Evolutionary conservation across 2,888 invertebrate species (phyloP).

Genomic region (Phytoseiulus persimilis): DNA sequence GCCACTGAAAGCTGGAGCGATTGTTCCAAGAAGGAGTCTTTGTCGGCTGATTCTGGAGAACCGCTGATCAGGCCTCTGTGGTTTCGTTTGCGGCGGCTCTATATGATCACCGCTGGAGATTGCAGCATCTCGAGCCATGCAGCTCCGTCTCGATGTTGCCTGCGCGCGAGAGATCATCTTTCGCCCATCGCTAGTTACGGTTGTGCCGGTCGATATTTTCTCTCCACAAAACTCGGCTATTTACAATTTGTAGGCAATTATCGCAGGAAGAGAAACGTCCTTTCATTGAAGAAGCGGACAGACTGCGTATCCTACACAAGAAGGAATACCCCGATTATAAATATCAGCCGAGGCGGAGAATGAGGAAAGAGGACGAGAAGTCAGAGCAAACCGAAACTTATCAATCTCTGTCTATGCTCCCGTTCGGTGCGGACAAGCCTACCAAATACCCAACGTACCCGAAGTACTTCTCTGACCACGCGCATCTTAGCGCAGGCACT

Average conservation of each 20-base stretch:
- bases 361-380: conserved; percentile 10
- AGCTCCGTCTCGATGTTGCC: neutral
- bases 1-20: neutral
- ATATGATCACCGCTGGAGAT: neutral
- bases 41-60: neutral
- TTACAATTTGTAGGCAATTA: neutral
- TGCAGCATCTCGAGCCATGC: neutral
- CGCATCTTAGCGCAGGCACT: neutral
- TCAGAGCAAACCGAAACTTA: neutral
- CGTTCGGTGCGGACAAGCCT: neutral
- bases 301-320: conserved; percentile 82
- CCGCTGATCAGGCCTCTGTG: neutral
- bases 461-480: neutral
- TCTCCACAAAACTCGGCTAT: too few relatives aligned
- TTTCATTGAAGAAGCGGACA: conserved; percentile 59
- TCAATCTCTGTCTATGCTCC: neutral
- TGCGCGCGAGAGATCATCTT: too few relatives aligned
- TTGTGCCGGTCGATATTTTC: neutral
- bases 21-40: neutral
- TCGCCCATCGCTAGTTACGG: neutral
- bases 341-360: conserved; percentile 46
- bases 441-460: too few relatives aligned
- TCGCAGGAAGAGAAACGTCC: conserved; percentile 32
- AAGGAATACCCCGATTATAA: conserved; percentile 92
- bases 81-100: neutral